These are phyloP conservation scores for Scaptomyza montana DNA, from an alignment of 1,140 invertebrate species.

Conservation along the genomic window DNA sequence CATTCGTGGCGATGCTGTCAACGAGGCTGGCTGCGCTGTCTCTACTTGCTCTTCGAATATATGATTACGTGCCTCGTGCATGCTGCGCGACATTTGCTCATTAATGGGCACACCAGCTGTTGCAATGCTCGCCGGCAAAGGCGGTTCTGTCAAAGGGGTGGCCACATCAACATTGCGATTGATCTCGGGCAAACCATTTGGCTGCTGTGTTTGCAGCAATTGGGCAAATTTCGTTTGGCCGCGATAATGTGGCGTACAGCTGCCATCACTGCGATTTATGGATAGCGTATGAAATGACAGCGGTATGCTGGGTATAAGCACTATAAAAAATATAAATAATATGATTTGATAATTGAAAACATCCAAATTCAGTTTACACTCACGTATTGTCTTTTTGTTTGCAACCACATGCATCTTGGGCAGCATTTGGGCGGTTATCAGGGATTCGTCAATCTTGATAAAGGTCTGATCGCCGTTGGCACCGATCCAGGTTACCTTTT, in stretches of 20 bases:
- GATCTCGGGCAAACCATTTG: slow-evolving; percentile 59
- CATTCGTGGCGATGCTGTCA: slow-evolving; percentile 15
- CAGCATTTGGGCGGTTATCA: slow-evolving; percentile 95
- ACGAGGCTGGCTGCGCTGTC: slow-evolving; percentile 2
- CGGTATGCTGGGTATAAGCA: slow-evolving; percentile 74
- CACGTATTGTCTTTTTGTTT: slow-evolving; percentile 93
- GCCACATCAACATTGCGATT: slow-evolving; percentile 74
- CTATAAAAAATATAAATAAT: slow-evolving; percentile 22
- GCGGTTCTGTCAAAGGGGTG: slow-evolving; percentile 35
- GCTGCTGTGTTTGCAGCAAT: slow-evolving; percentile 59
- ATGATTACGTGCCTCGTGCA: slow-evolving; percentile 81
- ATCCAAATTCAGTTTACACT: slow-evolving; percentile 55
- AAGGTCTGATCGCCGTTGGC: slow-evolving; percentile 98
- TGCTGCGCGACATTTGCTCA: slow-evolving; percentile 83
- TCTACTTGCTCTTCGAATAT: slow-evolving; percentile 74
- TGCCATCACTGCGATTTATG: slow-evolving; percentile 92
- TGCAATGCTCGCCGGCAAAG: slow-evolving; percentile 32
- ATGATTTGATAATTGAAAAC: not conserved
- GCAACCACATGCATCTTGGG: slow-evolving; percentile 94
- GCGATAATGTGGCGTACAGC: slow-evolving; percentile 91
- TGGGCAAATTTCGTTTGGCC: slow-evolving; percentile 88
- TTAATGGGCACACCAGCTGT: slow-evolving; percentile 66
- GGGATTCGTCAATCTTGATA: slow-evolving; percentile 95
- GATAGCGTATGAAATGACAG: slow-evolving; percentile 89
- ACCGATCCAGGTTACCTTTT: slow-evolving; percentile 95